Percentiles rank a stretch among this genome's conserved stretches.
Conservation (phyloP, 2,888 invertebrate species). For the Lasioglossum villosulum region DNA sequence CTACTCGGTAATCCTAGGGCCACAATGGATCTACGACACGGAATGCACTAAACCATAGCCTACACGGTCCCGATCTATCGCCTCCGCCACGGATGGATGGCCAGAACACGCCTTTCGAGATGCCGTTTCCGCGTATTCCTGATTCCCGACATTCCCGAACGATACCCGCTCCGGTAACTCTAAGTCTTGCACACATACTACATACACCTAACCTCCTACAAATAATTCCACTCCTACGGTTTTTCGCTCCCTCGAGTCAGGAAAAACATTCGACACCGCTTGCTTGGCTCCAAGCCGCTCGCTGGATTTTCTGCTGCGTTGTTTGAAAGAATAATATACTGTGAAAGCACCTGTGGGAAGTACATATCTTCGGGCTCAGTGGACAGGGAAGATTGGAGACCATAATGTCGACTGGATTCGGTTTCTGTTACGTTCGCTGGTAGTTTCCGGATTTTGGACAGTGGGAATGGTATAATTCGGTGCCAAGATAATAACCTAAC, state of each 20-base stretch:
- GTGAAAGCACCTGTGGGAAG: conserved; percentile 4
- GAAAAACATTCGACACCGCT: conserved; percentile 13
- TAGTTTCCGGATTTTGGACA: background rate
- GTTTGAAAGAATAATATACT: conserved; percentile 4
- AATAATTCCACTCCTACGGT: background rate
- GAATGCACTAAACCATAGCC: conserved; percentile 70
- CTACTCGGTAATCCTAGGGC: conserved; percentile 68
- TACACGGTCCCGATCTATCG: conserved; percentile 66
- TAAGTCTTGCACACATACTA: background rate
- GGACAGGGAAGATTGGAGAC: background rate
- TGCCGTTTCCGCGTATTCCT: conserved; percentile 52
- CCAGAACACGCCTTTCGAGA: conserved; percentile 63
- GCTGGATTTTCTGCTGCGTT: background rate
- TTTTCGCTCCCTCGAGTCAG: background rate
- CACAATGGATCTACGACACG: conserved; percentile 72
- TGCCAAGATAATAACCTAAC: background rate
- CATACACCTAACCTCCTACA: background rate
- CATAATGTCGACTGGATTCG: background rate
- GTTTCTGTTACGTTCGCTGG: background rate
- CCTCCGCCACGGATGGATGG: conserved; percentile 50
- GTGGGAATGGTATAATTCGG: background rate
- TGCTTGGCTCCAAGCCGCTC: background rate
- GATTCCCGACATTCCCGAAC: conserved; percentile 37
- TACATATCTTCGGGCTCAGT: background rate
- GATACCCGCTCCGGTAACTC: background rate